Percentiles rank a stretch among this genome's conserved stretches.
Evolutionary conservation across 2,888 invertebrate species (phyloP).

Genomic region (Subacronicta megacephala): DNA sequence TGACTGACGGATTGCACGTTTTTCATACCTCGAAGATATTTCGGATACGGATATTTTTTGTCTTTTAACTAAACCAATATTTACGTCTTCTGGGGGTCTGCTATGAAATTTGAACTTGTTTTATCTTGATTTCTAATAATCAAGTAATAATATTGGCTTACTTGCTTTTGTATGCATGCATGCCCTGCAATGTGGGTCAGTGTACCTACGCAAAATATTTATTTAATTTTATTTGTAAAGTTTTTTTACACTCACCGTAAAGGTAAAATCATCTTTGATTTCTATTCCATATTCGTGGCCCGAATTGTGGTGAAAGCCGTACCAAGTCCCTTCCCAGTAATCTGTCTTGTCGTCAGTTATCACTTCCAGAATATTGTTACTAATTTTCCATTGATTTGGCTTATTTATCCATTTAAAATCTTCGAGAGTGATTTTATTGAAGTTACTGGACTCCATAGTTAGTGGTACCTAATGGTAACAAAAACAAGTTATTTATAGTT

Average conservation of each 20-base stretch:
- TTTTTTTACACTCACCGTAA: slow-evolving; percentile 64
- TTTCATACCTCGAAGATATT: too few species aligned
- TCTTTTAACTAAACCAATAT: too few species aligned
- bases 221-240: too few species aligned
- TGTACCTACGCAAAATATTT: too few species aligned
- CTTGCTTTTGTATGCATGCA: too few species aligned
- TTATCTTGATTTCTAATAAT: too few species aligned
- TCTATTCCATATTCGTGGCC: slow-evolving; percentile 76
- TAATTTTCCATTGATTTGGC: slow-evolving; percentile 69
- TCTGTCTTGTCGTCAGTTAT: slow-evolving; percentile 76
- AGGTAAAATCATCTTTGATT: slow-evolving; percentile 72
- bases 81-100: too few species aligned
- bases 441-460: slow-evolving; percentile 44
- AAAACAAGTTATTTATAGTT: not conserved
- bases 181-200: too few species aligned
- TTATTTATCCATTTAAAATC: slow-evolving; percentile 78
- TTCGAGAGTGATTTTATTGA: slow-evolving; percentile 30
- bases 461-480: not conserved
- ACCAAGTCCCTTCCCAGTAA: slow-evolving; percentile 81
- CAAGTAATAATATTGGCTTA: too few species aligned
- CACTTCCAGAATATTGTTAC: slow-evolving; percentile 60
- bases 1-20: too few species aligned
- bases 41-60: too few species aligned
- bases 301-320: slow-evolving; percentile 70
- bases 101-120: too few species aligned